Base-by-base conservation (phyloP, 2,113 vertebrate species). In the Romanogobio albipinnatus region DNA sequence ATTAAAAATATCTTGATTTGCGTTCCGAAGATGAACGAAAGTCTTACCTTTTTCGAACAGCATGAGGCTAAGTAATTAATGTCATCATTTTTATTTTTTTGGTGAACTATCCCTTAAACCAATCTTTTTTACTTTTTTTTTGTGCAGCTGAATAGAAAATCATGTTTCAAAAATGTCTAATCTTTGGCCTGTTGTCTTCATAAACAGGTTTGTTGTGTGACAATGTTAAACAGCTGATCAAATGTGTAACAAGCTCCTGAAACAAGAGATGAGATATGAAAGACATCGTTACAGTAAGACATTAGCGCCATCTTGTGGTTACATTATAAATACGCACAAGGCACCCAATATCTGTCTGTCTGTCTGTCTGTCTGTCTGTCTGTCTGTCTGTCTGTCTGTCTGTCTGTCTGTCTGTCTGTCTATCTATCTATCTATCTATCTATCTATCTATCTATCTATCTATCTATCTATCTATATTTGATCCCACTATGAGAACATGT, bases 341-440 rank as follows among this genome's bases (percentile, higher is more conserved):
- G 19, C 8, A 33, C 6, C n/a, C 5, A 90, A 36, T 91, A 29
- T 33, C 62, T 64, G 2, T 13, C 61, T 64, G 14, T 47, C 66
- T 39, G 22, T 70, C 66, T 17, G 6, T 68, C 74, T 76, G 9
- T 76, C 47, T 76, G 10, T 76, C 74, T 76, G 39, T 59, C 75
- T 58, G 22, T 77, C 51, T 77, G 10, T 77, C 75, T 56, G 5
- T 76, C 74, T 33, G n/a, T 36, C 26, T 39, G 8, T 70, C 66
- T 9, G 9, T 36, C 66, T 43, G 22, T 70, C 36, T 22, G 19
- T 43, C 66, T 92, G 89, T 90, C 89, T 85, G 91, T 61, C 84
- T 91, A 26, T 47, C 71, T 39, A 15, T 78, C 47, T 51, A 14
- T 49, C 71, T 74, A n/a, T 49, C 71, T 75, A 3, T 51, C 71